These are phyloP conservation scores for Drosophila ustulata DNA, from an alignment of 2,888 invertebrate genomes.

Conservation along the genomic window DNA sequence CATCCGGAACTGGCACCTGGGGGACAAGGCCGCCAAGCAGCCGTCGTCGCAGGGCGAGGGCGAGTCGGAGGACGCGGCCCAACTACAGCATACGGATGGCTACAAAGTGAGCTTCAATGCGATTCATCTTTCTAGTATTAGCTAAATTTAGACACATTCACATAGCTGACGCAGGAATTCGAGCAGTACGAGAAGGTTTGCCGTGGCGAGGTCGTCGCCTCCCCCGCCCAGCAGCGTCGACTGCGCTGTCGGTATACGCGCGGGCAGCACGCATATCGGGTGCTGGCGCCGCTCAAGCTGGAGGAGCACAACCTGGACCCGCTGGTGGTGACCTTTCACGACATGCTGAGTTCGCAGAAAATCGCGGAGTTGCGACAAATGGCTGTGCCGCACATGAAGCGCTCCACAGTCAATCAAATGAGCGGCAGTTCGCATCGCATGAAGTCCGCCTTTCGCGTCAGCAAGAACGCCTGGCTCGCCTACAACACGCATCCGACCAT, in stretches of 20 bases:
- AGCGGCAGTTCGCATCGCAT: slow-evolving; percentile 93
- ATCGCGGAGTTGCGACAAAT: slow-evolving; percentile 86
- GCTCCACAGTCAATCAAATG: slow-evolving; percentile 87
- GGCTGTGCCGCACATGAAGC: slow-evolving; percentile 85
- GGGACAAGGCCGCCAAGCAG: slow-evolving; percentile 53
- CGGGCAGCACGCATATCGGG: slow-evolving; percentile 58
- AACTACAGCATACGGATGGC: slow-evolving; percentile 44
- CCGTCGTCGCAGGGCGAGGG: slow-evolving; percentile 3
- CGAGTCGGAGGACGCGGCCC: slow-evolving; percentile 22
- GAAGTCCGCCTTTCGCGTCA: slow-evolving; percentile 89
- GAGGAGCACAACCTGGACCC: slow-evolving; percentile 86
- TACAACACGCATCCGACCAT: slow-evolving; percentile 72
- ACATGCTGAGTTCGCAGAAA: slow-evolving; percentile 86
- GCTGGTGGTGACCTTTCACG: slow-evolving; percentile 86
- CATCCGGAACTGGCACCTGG: slow-evolving; percentile 69
- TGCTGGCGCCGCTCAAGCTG: slow-evolving; percentile 85
- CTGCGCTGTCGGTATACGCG: slow-evolving; percentile 73
- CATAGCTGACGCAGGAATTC: slow-evolving; percentile 74
- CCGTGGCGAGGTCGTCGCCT: slow-evolving; percentile 71
- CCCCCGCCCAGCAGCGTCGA: slow-evolving; percentile 64
- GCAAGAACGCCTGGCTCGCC: slow-evolving; percentile 87
- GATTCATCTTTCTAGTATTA: slow-evolving; percentile 14
- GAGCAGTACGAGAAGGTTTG: slow-evolving; percentile 85
- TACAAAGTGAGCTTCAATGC: slow-evolving; percentile 56
- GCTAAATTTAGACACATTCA: slow-evolving; percentile 38